Percentiles rank a stretch among this genome's conserved stretches.
Conservation (phyloP, 2,797 vertebrate species). For the Brachyrhaphis roseni region DNA sequence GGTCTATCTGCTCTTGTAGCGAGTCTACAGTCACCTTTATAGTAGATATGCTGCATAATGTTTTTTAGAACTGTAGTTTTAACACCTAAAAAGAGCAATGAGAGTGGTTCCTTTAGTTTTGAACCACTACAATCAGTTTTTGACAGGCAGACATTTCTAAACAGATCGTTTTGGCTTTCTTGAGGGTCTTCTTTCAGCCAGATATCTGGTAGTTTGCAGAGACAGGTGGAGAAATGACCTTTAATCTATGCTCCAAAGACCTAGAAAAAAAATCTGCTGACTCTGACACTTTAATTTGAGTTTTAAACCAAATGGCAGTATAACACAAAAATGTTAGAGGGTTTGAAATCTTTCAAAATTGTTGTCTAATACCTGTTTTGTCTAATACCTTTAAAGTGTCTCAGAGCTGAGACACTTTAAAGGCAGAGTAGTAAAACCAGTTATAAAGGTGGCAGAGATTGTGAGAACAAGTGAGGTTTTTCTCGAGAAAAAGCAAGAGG, state of each 20-base stretch:
- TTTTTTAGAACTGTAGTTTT: too few species aligned
- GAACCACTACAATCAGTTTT: neutral
- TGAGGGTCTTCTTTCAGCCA: neutral
- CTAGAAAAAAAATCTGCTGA: neutral
- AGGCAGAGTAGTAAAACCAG: neutral
- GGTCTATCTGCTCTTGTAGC: too few species aligned
- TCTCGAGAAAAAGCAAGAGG: neutral
- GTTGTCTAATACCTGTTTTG: neutral
- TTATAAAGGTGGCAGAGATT: neutral
- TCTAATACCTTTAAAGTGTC: too few species aligned
- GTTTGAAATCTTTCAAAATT: neutral
- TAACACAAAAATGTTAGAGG: neutral
- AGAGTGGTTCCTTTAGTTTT: neutral
- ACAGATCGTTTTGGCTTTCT: neutral
- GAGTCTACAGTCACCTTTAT: too few species aligned
- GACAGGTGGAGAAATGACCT: neutral
- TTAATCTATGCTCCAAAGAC: neutral
- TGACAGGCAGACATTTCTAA: neutral
- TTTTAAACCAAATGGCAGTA: neutral
- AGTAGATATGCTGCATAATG: too few species aligned
- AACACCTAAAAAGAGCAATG: too few species aligned
- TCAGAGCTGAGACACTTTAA: too few species aligned
- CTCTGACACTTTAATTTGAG: neutral
- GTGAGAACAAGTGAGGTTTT: conserved; percentile 6
- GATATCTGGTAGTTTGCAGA: neutral